phyloP scores from a whole-genome alignment of 2,113 vertebrate species.

The Pluvianellus socialis region DNA sequence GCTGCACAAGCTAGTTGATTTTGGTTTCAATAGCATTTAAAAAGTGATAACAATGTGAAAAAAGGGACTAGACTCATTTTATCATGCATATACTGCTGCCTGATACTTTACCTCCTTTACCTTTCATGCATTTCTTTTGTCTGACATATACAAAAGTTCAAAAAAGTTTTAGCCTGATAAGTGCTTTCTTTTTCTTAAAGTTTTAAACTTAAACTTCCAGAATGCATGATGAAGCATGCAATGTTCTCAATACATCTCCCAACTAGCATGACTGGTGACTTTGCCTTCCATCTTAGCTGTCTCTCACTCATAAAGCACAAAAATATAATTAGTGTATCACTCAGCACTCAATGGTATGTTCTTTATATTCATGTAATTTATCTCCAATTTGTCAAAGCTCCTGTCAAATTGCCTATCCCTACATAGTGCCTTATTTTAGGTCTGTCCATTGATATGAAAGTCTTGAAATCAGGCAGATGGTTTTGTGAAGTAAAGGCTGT shows the following conservation, averaged over 20 bases:
- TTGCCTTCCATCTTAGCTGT: background rate
- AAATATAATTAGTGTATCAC: conserved; percentile 44
- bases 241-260: background rate
- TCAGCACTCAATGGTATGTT: conserved; percentile 16
- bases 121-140: background rate
- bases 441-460: conserved; percentile 48
- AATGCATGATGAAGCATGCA: background rate
- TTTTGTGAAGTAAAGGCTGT: conserved; percentile 59
- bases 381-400: conserved; percentile 32
- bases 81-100: background rate
- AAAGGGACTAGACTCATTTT: background rate
- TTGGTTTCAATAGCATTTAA: background rate
- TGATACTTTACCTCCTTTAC: background rate
- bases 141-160: background rate
- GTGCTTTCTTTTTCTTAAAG: background rate
- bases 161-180: background rate
- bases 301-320: conserved; percentile 2
- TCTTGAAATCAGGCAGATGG: conserved; percentile 62
- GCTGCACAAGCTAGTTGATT: background rate
- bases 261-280: background rate
- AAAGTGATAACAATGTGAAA: background rate
- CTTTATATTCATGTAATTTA: conserved; percentile 54
- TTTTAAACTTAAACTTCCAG: background rate
- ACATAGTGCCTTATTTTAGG: conserved; percentile 19
- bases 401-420: background rate